Evolutionary conservation across 2,888 invertebrate genomes (phyloP), one percentile per base, ranked within the genome.

Genomic region (Celastrina argiolus): DNA sequence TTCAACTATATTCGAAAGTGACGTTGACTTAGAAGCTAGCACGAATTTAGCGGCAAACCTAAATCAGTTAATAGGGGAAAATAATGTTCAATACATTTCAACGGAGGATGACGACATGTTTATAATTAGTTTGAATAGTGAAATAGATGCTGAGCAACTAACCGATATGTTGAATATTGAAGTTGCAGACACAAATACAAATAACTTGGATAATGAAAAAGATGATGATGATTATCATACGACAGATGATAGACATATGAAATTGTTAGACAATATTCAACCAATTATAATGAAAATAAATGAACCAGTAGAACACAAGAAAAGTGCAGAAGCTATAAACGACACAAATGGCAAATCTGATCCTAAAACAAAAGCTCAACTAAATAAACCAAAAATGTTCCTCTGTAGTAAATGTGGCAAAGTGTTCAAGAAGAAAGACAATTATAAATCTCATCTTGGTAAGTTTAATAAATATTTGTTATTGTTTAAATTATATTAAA

Each of bases 71-170:
- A 91, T 91, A 0, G 89, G 88, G 0, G 91, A 90, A 67, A 91
- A 91, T 69, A 85, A 74, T 67, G 91, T 91, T 1, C 89, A 90
- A 61, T 91, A 91, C 51, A 86, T 91, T 63, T 89, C 88, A 2
- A 90, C 91, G 0, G 91, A 91, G 68, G 84, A 91, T 12, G 91
- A 90, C 69, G 91, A 91, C 69, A 91, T 88, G 0, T 91, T 91
- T 73, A 90, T 91, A 34, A 91, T 91, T 63, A 89, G 88, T 76
- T 78, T 91, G 16, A 85, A 87, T 67, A 88, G 87, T 73, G 88
- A 85, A 73, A 90, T 90, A 56, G 91, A 91, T 71, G 88, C 91
- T 0, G 87, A 82, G 66, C 87, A 88, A 70, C 70, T 91, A 42
- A 85, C 85, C 0, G 91, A 90, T 67, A 87, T 91, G 88, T 73